phyloP scores from a whole-genome alignment of 2,888 invertebrate species.

The Microdon myrmicae region DNA sequence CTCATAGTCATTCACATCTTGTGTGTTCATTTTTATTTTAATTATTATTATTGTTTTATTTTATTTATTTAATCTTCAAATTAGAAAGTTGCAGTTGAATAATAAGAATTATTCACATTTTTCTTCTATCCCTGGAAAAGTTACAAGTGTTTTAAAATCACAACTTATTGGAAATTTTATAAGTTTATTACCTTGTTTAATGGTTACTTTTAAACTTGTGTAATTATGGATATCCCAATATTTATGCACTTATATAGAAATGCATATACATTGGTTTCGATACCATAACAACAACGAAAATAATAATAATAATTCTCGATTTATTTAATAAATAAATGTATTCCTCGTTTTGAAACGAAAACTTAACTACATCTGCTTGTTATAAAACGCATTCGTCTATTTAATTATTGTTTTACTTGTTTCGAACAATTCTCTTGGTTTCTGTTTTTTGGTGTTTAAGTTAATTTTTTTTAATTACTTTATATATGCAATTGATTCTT shows the following conservation, averaged over 20 bases:
- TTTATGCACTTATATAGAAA: not conserved
- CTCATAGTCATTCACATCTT: slow-evolving; percentile 38
- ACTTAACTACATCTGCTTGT: slow-evolving; percentile 47
- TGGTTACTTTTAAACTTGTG: too few relatives aligned
- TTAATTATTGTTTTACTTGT: slow-evolving; percentile 13
- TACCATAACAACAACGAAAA: not conserved
- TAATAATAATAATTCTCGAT: not conserved
- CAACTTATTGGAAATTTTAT: slow-evolving; percentile 45
- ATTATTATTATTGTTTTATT: not conserved
- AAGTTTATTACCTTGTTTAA: too few relatives aligned
- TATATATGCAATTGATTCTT: slow-evolving; percentile 37
- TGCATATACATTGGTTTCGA: slow-evolving; percentile 5
- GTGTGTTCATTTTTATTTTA: slow-evolving; percentile 2
- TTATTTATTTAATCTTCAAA: slow-evolving; percentile 2
- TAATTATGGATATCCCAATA: too few relatives aligned
- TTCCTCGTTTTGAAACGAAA: slow-evolving; percentile 27
- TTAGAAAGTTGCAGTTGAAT: slow-evolving; percentile 34
- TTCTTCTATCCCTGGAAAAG: slow-evolving; percentile 30
- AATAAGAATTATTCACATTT: slow-evolving; percentile 21
- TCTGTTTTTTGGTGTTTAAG: slow-evolving; percentile 7
- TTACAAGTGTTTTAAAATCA: slow-evolving; percentile 38
- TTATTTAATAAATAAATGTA: slow-evolving; percentile 37
- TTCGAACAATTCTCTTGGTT: slow-evolving; percentile 31
- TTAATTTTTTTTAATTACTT: slow-evolving; percentile 10
- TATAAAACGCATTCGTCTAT: slow-evolving; percentile 40